Base-by-base conservation (phyloP, 2,113 vertebrate species). In the human region DNA sequence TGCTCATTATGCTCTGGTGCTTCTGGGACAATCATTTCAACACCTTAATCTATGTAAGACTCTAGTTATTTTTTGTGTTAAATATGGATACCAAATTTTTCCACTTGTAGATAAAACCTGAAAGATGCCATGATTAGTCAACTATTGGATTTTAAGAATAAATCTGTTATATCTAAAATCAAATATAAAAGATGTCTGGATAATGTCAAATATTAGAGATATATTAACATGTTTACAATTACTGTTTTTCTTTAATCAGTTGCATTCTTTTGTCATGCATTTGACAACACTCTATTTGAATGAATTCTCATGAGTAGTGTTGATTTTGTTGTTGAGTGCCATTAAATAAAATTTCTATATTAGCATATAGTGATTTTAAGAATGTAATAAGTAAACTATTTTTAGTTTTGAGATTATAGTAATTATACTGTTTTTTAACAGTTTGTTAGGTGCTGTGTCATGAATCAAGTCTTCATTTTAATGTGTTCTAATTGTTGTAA, bases 231-330 rank as follows among this genome's bases (percentile, higher is more conserved):
- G 35, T 84, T 94, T 94, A 20, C 5, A 48, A 38, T 59, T 6
- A 55, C 35, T 89, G 1, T 57, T 90, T 94, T 93, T 90, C 27
- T 95, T 85, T 66, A 72, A 68, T 90, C 8, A 38, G 13, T 97
- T 87, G 66, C 0, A 57, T 3, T 45, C 80, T 94, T 76, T 35
- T 40, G 0, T 86, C 0, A 55, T 87, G 12, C 18, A 9, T 40
- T 95, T 84, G 20, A 2, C 6, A 85, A 27, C 75, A 80, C 2
- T 61, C 30, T 68, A 30, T 72, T 76, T 79, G 38, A 85, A 86
- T 84, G 3, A 83, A 82, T 90, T 90, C 23, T 1, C 55, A 5
- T 79, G 40, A 40, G 43, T 73, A n/a, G 3, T 70, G 50, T 76
- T 75, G 30, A 35, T 90, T 80, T 78, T 94, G 35, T 72, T 57